Conservation (phyloP, 2,888 invertebrate genomes). For the Coenonympha arcania region DNA sequence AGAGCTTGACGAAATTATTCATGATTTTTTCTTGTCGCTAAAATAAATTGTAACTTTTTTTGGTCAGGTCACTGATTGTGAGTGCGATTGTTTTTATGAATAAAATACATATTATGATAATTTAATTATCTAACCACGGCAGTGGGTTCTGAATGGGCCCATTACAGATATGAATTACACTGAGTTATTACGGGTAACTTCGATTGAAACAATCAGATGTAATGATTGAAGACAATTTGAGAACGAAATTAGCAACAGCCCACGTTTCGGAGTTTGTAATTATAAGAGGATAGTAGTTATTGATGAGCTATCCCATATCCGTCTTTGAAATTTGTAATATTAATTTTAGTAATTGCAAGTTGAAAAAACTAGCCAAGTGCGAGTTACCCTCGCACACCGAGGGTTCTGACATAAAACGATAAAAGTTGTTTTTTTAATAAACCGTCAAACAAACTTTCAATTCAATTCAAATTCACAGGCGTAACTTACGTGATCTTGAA, state of each 20-base stretch:
- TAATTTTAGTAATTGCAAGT: constrained; percentile 9
- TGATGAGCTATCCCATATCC: constrained; percentile 17
- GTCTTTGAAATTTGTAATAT: constrained; percentile 8
- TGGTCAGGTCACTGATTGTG: constrained; percentile 27
- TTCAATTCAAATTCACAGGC: no score
- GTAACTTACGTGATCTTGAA: no score
- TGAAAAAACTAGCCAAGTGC: no score
- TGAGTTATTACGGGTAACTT: constrained; percentile 53
- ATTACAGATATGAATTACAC: constrained; percentile 35
- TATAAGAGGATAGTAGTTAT: constrained; percentile 22
- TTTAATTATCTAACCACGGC: constrained; percentile 45
- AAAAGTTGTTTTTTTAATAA: no score
- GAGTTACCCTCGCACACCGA: no score
- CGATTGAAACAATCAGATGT: constrained; percentile 47
- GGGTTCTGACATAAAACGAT: no score
- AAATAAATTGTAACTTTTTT: constrained; percentile 30
- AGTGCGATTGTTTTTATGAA: constrained; percentile 40
- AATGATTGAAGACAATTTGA: constrained; percentile 30
- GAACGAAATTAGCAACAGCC: constrained; percentile 35
- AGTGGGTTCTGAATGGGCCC: constrained; percentile 40
- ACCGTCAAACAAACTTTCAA: no score
- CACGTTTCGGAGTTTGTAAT: constrained; percentile 32
- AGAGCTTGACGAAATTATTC: constrained; percentile 21
- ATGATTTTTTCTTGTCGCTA: constrained; percentile 12
- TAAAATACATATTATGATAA: constrained; percentile 48